Base-by-base conservation (phyloP, 2,113 vertebrate species). In the Phalacrocorax brasilianus region DNA sequence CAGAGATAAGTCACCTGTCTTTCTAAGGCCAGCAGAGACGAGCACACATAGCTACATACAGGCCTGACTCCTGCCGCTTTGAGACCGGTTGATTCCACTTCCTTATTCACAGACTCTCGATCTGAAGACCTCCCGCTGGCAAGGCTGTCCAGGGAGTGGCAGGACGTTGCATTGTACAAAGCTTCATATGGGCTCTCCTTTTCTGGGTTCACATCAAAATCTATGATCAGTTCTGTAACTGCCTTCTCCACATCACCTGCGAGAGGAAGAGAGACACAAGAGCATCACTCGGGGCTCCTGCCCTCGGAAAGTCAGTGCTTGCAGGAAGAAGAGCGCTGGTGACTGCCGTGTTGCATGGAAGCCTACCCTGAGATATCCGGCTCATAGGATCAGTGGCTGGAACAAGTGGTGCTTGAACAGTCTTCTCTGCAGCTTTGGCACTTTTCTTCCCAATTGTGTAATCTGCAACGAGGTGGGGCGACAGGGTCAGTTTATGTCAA, bases 181-280 rank as follows among this genome's bases (percentile, higher is more conserved):
- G 98, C 99, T 96, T 99, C 99, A 5, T 99, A 99, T 0, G 99
- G 99, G 71, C 99, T 99, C 95, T 99, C 99, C 81, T 99, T 98
- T 71, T 99, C 98, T 0, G 95, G 83, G 30, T 97, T 98, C 32
- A 96, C 94, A 28, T 99, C 98, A 50, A 99, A 97, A 47, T 98
- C 98, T 1, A 98, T 98, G 91, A 98, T 98, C 85, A 99, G 91
- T 73, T 99, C 98, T 5, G 97, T 98, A 59, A 99, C 97, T 59
- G 98, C 98, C 95, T 97, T 99, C 92, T 99, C 98, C 97, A 99
- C 91, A 0, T 98, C 98, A 50, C 98, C 99, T 99, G 96, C 0
- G 33, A 78, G 53, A 66, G 19, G 53, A 26, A 20, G 30, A 83
- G 63, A 85, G 33, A 44, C 1, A 61, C 17, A 11, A 40, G 40